These are phyloP conservation scores for Melipona quadrifasciata DNA, from an alignment of 1,140 invertebrate species.

Conservation along the genomic window DNA sequence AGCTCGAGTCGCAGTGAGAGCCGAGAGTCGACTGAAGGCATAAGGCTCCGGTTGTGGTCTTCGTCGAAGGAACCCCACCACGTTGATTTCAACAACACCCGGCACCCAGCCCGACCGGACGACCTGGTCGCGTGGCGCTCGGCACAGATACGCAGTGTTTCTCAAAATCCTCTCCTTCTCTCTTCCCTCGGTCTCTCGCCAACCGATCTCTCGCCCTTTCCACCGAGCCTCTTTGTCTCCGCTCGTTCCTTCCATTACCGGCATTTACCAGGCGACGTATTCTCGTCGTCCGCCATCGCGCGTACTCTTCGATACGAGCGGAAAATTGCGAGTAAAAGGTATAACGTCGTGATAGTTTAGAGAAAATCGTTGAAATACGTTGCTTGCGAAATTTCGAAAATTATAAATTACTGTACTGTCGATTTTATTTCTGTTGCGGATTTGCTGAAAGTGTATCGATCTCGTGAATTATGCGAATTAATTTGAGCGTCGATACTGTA, in stretches of 20 bases:
- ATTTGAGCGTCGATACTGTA: no score
- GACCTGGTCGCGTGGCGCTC: constrained; percentile 76
- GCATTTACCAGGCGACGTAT: no score
- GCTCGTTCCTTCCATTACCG: background rate
- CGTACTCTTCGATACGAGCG: no score
- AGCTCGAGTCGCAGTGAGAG: constrained; percentile 75
- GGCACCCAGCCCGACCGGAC: constrained; percentile 73
- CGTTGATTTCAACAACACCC: constrained; percentile 78
- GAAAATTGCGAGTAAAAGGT: no score
- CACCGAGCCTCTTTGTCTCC: no score
- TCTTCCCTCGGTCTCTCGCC: constrained; percentile 12
- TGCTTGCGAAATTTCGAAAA: no score
- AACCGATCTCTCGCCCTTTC: background rate
- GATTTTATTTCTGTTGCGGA: no score
- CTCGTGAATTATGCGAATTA: no score
- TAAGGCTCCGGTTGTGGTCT: constrained; percentile 70
- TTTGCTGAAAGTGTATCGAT: no score
- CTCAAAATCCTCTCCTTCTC: constrained; percentile 70
- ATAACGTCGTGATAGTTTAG: no score
- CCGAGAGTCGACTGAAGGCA: constrained; percentile 78
- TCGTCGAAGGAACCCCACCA: constrained; percentile 76
- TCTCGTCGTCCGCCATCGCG: background rate
- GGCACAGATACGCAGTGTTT: constrained; percentile 77
- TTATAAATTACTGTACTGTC: no score
- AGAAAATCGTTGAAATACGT: no score